Base-by-base conservation (phyloP, 2,113 vertebrate genomes). In the Phainopepla nitens region DNA sequence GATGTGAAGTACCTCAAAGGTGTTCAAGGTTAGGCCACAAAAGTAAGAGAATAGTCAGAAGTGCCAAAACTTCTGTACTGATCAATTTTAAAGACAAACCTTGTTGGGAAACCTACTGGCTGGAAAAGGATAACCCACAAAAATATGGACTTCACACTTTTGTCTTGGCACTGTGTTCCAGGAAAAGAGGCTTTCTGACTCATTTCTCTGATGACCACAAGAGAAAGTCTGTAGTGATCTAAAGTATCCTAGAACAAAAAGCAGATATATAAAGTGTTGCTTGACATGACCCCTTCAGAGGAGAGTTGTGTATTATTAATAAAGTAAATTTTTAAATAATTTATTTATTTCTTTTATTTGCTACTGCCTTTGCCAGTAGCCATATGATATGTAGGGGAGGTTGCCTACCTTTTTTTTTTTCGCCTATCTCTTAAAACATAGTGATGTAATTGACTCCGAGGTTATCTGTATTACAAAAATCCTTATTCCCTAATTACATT, bases 131-230 rank as follows among this genome's bases (percentile, higher is more conserved):
- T 28, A 62, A 56, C 50, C 20, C 45, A 70, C 6, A 7, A 58
- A 83, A 87, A 64, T 58, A 24, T 41, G 9, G 16, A 18, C 17
- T 33, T 66, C n/a, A 21, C 6, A 10, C 21, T 83, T 53, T 23
- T 53, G 8, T 61, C 31, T 69, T 84, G 28, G 20, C 15, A 47
- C 10, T 25, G 5, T 35, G 15, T 66, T 75, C 17, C 11, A 68
- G 68, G 36, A 35, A 12, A 72, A 35, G 27, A 53, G 6, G 7
- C 1, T 25, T 9, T 45, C 28, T 41, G 21, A 29, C 25, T 50
- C 0, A 0, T 54, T 81, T 81, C 13, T 71, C 31, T 77, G 28
- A 41, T 58, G 24, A 28, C 3, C 2, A 13, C 8, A 36, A 19
- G 20, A 64, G 45, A 39, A 86, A 29, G 3, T 61, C 50, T 45